Evolutionary conservation across 2,113 vertebrate genomes (phyloP).

Genomic region (Sprattus sprattus): DNA sequence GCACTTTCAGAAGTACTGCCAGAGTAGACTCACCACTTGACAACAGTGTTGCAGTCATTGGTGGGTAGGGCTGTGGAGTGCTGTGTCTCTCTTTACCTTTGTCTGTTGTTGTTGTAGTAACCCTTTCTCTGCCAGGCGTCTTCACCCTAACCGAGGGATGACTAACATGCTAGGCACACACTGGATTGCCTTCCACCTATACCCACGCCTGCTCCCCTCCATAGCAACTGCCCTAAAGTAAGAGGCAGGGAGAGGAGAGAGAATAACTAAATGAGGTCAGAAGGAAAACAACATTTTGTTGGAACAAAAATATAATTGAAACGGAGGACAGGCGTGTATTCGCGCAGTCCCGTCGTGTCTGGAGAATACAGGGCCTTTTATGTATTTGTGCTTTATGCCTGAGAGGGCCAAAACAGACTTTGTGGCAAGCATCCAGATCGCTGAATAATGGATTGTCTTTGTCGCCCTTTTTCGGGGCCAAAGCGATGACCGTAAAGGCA

Average conservation of each 20-base stretch:
- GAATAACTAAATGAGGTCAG: slow-evolving; percentile 32
- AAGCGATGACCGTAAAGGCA: slow-evolving; percentile 60
- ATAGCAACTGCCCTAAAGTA: not conserved
- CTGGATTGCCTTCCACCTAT: not conserved
- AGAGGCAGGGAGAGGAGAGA: not conserved
- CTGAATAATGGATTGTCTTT: slow-evolving; percentile 66
- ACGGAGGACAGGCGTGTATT: slow-evolving; percentile 19
- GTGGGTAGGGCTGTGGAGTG: not conserved
- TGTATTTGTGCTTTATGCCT: slow-evolving; percentile 56
- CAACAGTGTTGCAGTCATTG: not conserved
- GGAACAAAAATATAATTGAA: slow-evolving; percentile 28
- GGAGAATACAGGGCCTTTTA: slow-evolving; percentile 55
- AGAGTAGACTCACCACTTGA: not conserved
- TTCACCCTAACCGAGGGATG: not conserved
- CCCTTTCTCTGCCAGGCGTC: not conserved
- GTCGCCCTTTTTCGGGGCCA: slow-evolving; percentile 53
- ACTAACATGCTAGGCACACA: not conserved
- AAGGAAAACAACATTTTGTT: slow-evolving; percentile 30
- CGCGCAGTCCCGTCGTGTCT: slow-evolving; percentile 35
- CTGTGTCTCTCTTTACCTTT: not conserved
- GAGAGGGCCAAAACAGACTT: slow-evolving; percentile 55
- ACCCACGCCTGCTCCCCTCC: not conserved
- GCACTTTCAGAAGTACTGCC: not conserved
- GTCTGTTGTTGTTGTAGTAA: not conserved
- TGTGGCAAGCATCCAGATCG: slow-evolving; percentile 51